Conservation (phyloP, 2,888 invertebrate species). For the Steinernema scapterisci region DNA sequence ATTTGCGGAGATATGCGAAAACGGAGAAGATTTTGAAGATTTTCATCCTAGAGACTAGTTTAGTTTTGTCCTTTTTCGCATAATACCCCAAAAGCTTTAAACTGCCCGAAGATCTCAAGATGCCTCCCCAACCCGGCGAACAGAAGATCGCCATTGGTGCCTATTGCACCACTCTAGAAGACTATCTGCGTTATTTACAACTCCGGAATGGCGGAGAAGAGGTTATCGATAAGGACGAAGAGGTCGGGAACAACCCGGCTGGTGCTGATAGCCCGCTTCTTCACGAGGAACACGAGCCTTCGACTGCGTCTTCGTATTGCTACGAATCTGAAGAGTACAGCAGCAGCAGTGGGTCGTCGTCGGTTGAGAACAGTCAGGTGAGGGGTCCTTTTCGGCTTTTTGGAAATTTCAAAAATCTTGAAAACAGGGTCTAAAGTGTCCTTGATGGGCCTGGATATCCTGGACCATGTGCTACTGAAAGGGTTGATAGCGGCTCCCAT, state of each 20-base stretch:
- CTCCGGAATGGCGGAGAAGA: background rate
- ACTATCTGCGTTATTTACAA: slow-evolving; percentile 30
- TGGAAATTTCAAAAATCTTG: too few relatives aligned
- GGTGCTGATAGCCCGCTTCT: background rate
- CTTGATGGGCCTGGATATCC: too few relatives aligned
- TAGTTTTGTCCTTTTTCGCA: background rate
- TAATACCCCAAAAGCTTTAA: slow-evolving; percentile 29
- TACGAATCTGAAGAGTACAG: slow-evolving; percentile 25
- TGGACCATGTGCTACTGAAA: too few relatives aligned
- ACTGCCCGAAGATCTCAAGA: background rate
- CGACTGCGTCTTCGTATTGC: background rate
- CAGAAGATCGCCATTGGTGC: background rate
- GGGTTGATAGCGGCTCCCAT: too few relatives aligned
- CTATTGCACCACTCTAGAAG: slow-evolving; percentile 18
- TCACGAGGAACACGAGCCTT: background rate
- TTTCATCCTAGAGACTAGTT: background rate
- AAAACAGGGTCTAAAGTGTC: too few relatives aligned
- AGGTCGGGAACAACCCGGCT: background rate
- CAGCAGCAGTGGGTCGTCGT: slow-evolving; percentile 6
- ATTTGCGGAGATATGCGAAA: slow-evolving; percentile 8
- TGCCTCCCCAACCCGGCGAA: background rate
- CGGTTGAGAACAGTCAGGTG: background rate
- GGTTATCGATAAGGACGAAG: background rate
- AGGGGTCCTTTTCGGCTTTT: background rate
- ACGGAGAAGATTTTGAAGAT: slow-evolving; percentile 11